Evolutionary conservation across 2,797 vertebrate genomes (phyloP).

Genomic region (Balearica regulorum): DNA sequence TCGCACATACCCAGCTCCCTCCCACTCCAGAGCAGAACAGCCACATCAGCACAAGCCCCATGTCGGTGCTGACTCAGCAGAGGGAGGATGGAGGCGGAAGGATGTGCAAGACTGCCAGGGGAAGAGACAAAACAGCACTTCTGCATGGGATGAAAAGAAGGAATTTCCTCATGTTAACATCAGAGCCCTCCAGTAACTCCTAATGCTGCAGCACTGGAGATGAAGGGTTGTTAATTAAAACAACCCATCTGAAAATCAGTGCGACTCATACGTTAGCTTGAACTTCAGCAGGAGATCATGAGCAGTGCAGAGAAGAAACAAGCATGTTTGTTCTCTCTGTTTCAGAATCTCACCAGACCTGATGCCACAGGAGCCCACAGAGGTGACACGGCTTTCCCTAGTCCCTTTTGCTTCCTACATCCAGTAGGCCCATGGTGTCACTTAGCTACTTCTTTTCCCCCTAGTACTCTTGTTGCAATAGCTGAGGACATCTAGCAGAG

Average conservation of each 20-base stretch:
- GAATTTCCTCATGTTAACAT: not conserved
- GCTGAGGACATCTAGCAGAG: not conserved
- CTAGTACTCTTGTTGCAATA: not conserved
- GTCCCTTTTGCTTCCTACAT: not conserved
- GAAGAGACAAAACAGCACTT: not conserved
- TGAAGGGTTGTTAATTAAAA: not conserved
- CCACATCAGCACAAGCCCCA: not conserved
- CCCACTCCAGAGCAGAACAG: not conserved
- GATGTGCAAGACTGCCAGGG: not conserved
- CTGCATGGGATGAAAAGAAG: not conserved
- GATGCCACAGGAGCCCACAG: not conserved
- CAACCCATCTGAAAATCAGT: not conserved
- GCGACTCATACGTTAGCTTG: not conserved
- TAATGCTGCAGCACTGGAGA: not conserved
- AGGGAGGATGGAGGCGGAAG: not conserved
- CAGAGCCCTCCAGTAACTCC: not conserved
- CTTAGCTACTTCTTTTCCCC: not conserved
- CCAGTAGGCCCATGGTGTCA: not conserved
- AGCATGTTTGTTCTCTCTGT: not conserved
- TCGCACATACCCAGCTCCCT: not conserved
- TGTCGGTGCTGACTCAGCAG: not conserved
- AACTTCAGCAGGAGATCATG: not conserved
- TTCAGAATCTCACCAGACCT: not conserved
- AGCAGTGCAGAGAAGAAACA: not conserved
- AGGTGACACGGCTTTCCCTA: not conserved